Base-by-base conservation (phyloP, 2,113 vertebrate species). In the Marmota flaviventris region DNA sequence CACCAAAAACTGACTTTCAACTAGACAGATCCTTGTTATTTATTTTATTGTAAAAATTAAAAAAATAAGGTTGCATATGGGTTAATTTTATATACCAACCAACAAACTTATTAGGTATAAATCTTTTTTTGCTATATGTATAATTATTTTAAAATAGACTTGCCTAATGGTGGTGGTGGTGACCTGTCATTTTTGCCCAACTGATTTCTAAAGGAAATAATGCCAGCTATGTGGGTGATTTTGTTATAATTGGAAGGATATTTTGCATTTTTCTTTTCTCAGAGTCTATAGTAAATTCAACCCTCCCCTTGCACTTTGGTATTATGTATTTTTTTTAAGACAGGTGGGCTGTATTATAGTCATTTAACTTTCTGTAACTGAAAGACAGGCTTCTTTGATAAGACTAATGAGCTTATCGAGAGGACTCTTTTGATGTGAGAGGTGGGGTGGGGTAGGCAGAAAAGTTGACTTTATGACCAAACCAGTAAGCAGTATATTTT, bases 361-460 rank as follows among this genome's bases (percentile, higher is more conserved):
- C 39, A 84, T 84, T 45, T 89, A 88, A 42, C 13, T 79, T 85
- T 75, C 67, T 89, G 13, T 93, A 56, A 78, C 20, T 4, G 61
- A 84, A 93, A 91, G 69, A 63, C 17, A 93, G 22, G n/a, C 32
- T 93, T 96, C 37, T 11, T 75, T 93, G 48, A n/a, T 86, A 56
- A 87, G 61, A 86, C 48, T 63, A 82, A 70, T 70, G 82, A 91
- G 12, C 61, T 87, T 91, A 75, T 53, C 27, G 22, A 42, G 39
- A 61, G 48, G 69, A 39, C 77, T 78, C 10, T 34, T 87, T 81
- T 61, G 56, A 17, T 93, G 24, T 69, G 12, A 29, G 1, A 48
- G 2, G 11, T 70, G 13, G 51, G 4, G 34, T 69, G 5, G 2
- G 53, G 18, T 65, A 34, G 37, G 34, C 34, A 76, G 75, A 67